Conservation (phyloP, 64 coral and sea anemone genomes). For the Orbicella faveolata region DNA sequence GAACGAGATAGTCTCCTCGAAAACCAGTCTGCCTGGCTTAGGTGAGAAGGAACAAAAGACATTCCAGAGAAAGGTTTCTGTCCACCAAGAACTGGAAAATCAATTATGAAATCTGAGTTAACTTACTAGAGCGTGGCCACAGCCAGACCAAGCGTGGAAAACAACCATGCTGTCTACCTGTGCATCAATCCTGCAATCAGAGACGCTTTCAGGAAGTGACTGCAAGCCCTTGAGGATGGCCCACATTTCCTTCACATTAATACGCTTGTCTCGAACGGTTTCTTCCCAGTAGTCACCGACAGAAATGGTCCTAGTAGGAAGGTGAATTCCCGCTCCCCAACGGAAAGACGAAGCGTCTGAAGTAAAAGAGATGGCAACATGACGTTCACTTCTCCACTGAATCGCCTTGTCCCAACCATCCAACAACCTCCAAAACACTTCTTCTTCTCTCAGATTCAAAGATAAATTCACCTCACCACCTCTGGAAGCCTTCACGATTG, state of each 20-base stretch:
- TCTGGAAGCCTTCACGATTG: too few relatives aligned
- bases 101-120: not conserved
- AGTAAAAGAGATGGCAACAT: not conserved
- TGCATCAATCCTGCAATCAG: slow-evolving; percentile 1
- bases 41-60: slow-evolving; percentile 1
- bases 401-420: slow-evolving; percentile 1
- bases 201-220: slow-evolving; percentile 23
- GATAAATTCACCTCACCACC: too few relatives aligned
- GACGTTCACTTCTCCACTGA: not conserved
- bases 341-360: slow-evolving; percentile 32
- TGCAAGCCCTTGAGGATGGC: slow-evolving; percentile 10
- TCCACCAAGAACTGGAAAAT: not conserved
- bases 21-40: slow-evolving; percentile 7
- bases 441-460: too few relatives aligned
- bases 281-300: not conserved
- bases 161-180: too few relatives aligned
- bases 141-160: not conserved
- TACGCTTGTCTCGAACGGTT: slow-evolving; percentile 13
- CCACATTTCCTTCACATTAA: slow-evolving; percentile 44
- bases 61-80: slow-evolving; percentile 2
- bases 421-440: too few relatives aligned
- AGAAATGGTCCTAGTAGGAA: not conserved
- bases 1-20: not conserved
- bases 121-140: slow-evolving; percentile 6
- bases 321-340: slow-evolving; percentile 22